A percentile compares a stretch with the other conserved stretches of the same genome.
Conservation (phyloP, 2,113 vertebrate genomes). For the Platichthys flesus region DNA sequence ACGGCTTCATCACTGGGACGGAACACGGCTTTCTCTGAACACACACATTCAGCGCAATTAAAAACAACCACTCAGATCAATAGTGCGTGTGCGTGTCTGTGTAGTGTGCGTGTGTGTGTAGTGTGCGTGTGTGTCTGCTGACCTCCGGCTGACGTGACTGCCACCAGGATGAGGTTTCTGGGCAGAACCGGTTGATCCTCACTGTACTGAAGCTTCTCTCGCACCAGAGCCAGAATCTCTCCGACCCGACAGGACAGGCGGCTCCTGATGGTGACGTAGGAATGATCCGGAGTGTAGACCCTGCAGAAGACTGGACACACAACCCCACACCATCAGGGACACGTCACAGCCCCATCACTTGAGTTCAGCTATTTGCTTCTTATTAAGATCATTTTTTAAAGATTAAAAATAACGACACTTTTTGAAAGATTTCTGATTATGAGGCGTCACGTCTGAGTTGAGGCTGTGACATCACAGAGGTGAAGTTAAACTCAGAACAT, state of each 20-base stretch:
- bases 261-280: conserved; percentile 96
- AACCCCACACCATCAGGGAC: not conserved
- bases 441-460: too few relatives aligned
- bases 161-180: conserved; percentile 90
- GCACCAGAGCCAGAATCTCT: conserved; percentile 93
- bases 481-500: too few relatives aligned
- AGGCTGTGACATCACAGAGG: too few relatives aligned
- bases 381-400: too few relatives aligned
- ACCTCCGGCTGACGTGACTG: conserved; percentile 94
- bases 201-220: conserved; percentile 95
- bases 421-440: too few relatives aligned
- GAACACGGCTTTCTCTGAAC: conserved; percentile 91
- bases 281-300: conserved; percentile 96
- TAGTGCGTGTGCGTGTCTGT: not conserved
- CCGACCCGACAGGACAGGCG: conserved; percentile 95
- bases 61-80: not conserved
- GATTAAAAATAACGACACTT: too few relatives aligned
- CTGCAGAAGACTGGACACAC: conserved; percentile 91
- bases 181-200: conserved; percentile 89
- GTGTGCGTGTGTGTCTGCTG: not conserved
- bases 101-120: too few relatives aligned
- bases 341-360: too few relatives aligned
- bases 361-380: not conserved
- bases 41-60: not conserved
- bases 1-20: conserved; percentile 96